Evolutionary conservation across 1,140 invertebrate genomes (phyloP), one percentile per base, ranked within the genome.

Genomic region (Branchinecta lindahli): DNA sequence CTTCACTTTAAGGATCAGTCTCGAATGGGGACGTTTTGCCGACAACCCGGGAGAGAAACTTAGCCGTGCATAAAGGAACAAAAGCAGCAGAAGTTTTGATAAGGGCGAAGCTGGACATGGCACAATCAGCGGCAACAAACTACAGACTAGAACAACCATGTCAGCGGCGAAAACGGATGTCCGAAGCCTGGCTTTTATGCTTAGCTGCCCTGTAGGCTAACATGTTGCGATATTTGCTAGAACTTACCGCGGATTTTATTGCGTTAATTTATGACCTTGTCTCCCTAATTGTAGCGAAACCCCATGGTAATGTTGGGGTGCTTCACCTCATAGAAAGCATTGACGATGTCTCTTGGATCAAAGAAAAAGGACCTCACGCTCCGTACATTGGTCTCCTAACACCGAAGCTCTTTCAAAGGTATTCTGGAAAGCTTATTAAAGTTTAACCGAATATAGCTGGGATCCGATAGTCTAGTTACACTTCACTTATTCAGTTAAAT

Each of bases 241-340:
- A 70, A 71, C 66, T 72, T 45, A 45, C 20, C 10, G 66, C 21
- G 5, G 20, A 0, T 10, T 12, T 20, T 45, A 66, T 72, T 44
- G 67, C 46, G 0, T 47, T 7, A 20, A 47, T 10, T 69, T 67
- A 33, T 69, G 66, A 67, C 12, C 33, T 5, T 33, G 33, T 70
- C 68, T 71, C 72, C 68, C 73, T 69, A 73, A 69, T 80, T 81
- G 66, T 73, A 87, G 87, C 85, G 18, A 78, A 80, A 69, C 79
- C 81, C 69, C 82, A 80, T 69, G 94, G 93, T 10, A 90, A 90
- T 73, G 87, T 91, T 21, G 94, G 94, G 45, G 87, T 91, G 9
- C 80, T 96, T 18, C 89, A 95, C 75, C 80, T 88, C 72, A 80
- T 94, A 20, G 77, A 83, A 46, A 77, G 79, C 46, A 72, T 80